Conservation (phyloP, 2,888 invertebrate species). For the Melieria picta region DNA sequence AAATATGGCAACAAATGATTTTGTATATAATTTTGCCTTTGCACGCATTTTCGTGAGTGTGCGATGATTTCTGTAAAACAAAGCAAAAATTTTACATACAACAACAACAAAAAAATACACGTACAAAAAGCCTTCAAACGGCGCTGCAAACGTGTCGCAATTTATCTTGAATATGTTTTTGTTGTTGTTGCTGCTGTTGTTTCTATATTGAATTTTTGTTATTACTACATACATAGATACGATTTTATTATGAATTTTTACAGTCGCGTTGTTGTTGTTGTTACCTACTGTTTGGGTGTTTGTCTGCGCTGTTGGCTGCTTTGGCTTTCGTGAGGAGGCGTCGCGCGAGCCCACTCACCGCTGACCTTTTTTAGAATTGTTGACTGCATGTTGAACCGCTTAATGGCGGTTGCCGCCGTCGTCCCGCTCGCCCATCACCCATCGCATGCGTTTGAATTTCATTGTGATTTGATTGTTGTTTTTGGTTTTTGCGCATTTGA, state of each 20-base stretch:
- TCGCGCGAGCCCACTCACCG: too few species aligned
- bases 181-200: neutral
- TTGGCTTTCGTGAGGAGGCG: too few species aligned
- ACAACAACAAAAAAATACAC: too few species aligned
- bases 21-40: constrained; percentile 49
- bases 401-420: neutral
- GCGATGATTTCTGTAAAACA: too few species aligned
- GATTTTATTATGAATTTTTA: neutral
- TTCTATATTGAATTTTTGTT: neutral
- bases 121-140: too few species aligned
- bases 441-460: neutral
- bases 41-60: too few species aligned
- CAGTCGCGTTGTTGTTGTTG: neutral
- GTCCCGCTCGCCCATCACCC: neutral
- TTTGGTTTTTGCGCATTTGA: neutral
- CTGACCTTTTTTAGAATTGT: neutral
- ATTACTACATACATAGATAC: neutral
- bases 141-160: too few species aligned
- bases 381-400: neutral
- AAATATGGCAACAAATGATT: constrained; percentile 56
- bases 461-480: neutral
- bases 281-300: too few species aligned
- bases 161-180: too few species aligned
- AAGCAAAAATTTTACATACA: too few species aligned
- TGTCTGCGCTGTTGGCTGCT: too few species aligned